Percentiles rank a stretch among this genome's conserved stretches.
These are phyloP conservation scores for Drosophila quinaria DNA, from an alignment of 2,888 invertebrate genomes.

Conservation along the genomic window DNA sequence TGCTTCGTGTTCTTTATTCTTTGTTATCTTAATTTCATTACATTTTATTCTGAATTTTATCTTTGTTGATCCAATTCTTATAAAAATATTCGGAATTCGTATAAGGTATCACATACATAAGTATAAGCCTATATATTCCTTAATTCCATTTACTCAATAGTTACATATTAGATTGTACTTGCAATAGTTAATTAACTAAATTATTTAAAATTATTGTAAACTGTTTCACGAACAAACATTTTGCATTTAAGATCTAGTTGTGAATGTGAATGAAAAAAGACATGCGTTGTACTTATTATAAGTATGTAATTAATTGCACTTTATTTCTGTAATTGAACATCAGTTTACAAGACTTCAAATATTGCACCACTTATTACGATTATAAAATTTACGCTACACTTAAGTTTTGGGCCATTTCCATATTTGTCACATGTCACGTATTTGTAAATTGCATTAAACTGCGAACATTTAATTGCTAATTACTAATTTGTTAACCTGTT, in stretches of 20 bases:
- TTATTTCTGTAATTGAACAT: slow-evolving; percentile 49
- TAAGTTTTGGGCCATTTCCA: slow-evolving; percentile 46
- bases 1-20: neutral
- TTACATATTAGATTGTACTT: neutral
- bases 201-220: slow-evolving; percentile 1
- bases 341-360: slow-evolving; percentile 53
- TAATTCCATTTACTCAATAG: slow-evolving; percentile 10
- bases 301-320: slow-evolving; percentile 49
- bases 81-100: neutral
- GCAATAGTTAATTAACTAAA: neutral
- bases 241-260: slow-evolving; percentile 48
- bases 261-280: neutral
- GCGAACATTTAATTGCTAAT: slow-evolving; percentile 31
- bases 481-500: slow-evolving; percentile 6
- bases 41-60: neutral
- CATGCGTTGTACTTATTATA: slow-evolving; percentile 37
- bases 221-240: slow-evolving; percentile 29
- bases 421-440: slow-evolving; percentile 35
- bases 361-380: slow-evolving; percentile 22
- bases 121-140: slow-evolving; percentile 21
- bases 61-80: neutral
- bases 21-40: neutral
- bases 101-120: neutral
- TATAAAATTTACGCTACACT: slow-evolving; percentile 25
- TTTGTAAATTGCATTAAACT: slow-evolving; percentile 53